Evolutionary conservation across 2,113 vertebrate species (phyloP), one percentile per base, ranked within the genome.

Genomic region (Ciconia maguari): DNA sequence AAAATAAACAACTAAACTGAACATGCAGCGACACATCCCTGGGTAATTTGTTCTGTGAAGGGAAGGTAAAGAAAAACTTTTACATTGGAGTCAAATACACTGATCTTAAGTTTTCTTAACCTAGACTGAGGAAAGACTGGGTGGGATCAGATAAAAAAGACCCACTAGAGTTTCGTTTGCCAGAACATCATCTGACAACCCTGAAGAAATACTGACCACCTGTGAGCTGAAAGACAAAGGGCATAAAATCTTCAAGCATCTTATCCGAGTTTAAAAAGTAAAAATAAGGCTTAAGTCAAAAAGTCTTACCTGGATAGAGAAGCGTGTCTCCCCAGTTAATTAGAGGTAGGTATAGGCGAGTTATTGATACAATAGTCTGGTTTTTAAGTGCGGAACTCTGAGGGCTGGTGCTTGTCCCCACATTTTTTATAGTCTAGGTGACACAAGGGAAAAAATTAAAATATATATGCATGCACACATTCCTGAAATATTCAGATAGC

Each of bases 1-100:
- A 62, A 88, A 94, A 91, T 25, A 95, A 78, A 57, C 69, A 80
- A 77, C 55, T 90, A 10, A 84, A 49, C 46, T 82, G 41, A 95
- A 92, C 57, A 36, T 9, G 52, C 52, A 91, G 86, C 25, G 21
- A 42, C 27, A 78, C 58, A 30, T 62, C 57, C 65, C 86, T 42
- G 58, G 58, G 52, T n/a, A 38, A 84, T 88, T 86, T 83, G 6
- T n/a, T 80, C 92, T 64, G 55, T 38, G 51, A 92, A 86, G 85
- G 44, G 34, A 57, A 89, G 69, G 64, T 71, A 92, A 85, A 85
- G 87, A 87, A 42, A 3, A 93, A 21, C 57, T 69, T 74, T 72
- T 71, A 54, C 44, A 5, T 2, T 29, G 17, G 18, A 24, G 10
- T n/a, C 10, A 30, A 10, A 34, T 12, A 30, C 34, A 54, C 11